These are phyloP conservation scores for Epinephelus fuscoguttatus DNA, from an alignment of 2,113 vertebrate genomes.

Conservation along the genomic window DNA sequence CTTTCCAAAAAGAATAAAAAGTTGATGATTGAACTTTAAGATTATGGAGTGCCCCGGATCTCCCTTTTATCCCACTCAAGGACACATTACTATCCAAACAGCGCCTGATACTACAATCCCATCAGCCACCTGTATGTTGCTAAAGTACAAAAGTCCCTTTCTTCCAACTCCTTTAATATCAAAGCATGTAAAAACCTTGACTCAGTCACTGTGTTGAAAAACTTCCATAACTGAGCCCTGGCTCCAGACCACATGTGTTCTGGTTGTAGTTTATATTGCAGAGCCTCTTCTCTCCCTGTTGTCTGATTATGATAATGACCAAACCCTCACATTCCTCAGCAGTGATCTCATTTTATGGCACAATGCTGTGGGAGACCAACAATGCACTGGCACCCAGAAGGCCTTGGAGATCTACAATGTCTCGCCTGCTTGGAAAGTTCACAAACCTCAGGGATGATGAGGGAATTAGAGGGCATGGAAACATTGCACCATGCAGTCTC, in stretches of 20 bases:
- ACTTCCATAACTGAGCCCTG: constrained; percentile 12
- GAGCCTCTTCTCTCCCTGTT: constrained; percentile 18
- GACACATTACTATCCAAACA: constrained; percentile 23
- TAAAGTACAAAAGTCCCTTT: constrained; percentile 11
- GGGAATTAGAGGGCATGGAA: constrained; percentile 33
- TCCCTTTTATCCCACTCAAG: constrained; percentile 12
- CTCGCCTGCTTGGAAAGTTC: constrained; percentile 17
- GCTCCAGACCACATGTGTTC: constrained; percentile 1
- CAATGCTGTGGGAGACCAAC: constrained; percentile 29
- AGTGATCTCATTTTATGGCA: constrained; percentile 57
- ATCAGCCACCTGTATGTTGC: background rate
- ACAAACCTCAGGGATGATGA: constrained; percentile 22
- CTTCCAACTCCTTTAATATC: constrained; percentile 25
- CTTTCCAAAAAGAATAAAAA: background rate
- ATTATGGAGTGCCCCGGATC: constrained; percentile 12
- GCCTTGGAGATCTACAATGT: constrained; percentile 45
- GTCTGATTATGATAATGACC: constrained; percentile 56
- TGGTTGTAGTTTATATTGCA: constrained; percentile 10
- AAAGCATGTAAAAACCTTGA: constrained; percentile 31
- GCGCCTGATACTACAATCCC: constrained; percentile 2
- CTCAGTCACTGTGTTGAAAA: constrained; percentile 22
- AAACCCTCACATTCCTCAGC: constrained; percentile 52
- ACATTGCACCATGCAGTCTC: constrained; percentile 41
- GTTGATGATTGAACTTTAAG: background rate
- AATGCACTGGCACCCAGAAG: constrained; percentile 21